phyloP scores from a whole-genome alignment of 2,113 vertebrate species.

The Guaruba guarouba region DNA sequence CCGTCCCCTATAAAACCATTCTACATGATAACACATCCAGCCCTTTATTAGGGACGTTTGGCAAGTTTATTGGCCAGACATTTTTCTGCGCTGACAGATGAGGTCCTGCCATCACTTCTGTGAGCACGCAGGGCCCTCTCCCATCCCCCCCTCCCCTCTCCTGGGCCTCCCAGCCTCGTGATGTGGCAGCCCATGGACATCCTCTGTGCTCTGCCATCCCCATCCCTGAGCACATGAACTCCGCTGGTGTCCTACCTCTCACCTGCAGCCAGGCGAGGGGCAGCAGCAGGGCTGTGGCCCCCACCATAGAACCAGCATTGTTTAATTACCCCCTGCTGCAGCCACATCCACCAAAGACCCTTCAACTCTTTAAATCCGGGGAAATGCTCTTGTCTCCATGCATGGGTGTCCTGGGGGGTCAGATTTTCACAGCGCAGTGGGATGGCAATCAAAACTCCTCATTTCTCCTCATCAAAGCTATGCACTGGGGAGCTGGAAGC shows the following conservation, averaged over 20 bases:
- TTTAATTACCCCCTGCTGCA: not conserved
- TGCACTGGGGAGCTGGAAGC: not conserved
- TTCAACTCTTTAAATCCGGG: not conserved
- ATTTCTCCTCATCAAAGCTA: not conserved
- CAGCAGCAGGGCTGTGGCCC: not conserved
- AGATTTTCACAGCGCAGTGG: not conserved
- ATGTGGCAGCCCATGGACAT: not conserved
- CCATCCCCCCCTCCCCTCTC: not conserved
- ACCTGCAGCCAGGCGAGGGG: not conserved
- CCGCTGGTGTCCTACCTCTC: fast-evolving
- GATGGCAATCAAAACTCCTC: not conserved
- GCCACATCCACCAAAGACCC: not conserved
- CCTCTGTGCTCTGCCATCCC: not conserved
- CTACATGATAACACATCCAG: constrained; percentile 66
- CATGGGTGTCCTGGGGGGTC: fast-evolving
- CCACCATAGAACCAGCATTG: not conserved
- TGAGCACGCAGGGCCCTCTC: not conserved
- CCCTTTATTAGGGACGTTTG: constrained; percentile 65
- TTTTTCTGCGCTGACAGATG: constrained; percentile 56
- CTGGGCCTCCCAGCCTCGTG: fast-evolving
- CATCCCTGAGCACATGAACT: not conserved
- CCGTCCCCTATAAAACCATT: constrained; percentile 63
- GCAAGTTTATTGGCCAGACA: constrained; percentile 68
- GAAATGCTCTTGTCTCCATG: fast-evolving
- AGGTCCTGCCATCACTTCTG: constrained; percentile 59